A percentile compares a stretch with the other conserved stretches of the same genome.
Evolutionary conservation across 1,140 invertebrate genomes (phyloP).

Genomic region (Bursaphelenchus mucronatus): DNA sequence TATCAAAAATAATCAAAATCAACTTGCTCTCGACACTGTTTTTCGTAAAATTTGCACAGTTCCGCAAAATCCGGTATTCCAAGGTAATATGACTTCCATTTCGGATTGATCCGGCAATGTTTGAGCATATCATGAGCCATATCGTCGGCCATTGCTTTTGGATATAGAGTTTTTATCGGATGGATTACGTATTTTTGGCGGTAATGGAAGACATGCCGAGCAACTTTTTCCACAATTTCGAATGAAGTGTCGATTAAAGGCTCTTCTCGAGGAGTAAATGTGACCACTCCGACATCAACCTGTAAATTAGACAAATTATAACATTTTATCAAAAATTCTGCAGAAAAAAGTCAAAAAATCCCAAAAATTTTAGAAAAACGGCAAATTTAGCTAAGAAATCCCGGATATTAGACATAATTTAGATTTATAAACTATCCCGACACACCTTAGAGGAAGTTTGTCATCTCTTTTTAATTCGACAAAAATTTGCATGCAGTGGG

Average conservation of each 20-base stretch:
- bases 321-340: constrained; percentile 70
- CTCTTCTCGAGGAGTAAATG: constrained; percentile 72
- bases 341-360: constrained; percentile 21
- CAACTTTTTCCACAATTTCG: constrained; percentile 79
- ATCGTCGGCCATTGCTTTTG: constrained; percentile 68
- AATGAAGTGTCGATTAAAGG: constrained; percentile 68
- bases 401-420: constrained; percentile 5
- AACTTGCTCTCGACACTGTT: constrained; percentile 58
- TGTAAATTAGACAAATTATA: constrained; percentile 69
- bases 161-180: constrained; percentile 70
- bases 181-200: constrained; percentile 76
- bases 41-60: constrained; percentile 72
- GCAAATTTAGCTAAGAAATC: constrained; percentile 62
- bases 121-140: constrained; percentile 71
- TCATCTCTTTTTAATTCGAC: too few species aligned
- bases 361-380: too few species aligned
- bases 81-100: constrained; percentile 70
- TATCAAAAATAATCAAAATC: background rate
- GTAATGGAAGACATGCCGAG: constrained; percentile 77
- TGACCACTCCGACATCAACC: constrained; percentile 90
- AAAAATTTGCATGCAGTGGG: too few species aligned
- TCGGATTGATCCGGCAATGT: constrained; percentile 72
- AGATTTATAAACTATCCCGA: too few species aligned
- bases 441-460: too few species aligned
- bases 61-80: constrained; percentile 74